Percentiles rank a stretch among this genome's conserved stretches.
Conservation (phyloP, 37 sponge, comb jelly and placozoan species). For the Trichoplax adhaerens region DNA sequence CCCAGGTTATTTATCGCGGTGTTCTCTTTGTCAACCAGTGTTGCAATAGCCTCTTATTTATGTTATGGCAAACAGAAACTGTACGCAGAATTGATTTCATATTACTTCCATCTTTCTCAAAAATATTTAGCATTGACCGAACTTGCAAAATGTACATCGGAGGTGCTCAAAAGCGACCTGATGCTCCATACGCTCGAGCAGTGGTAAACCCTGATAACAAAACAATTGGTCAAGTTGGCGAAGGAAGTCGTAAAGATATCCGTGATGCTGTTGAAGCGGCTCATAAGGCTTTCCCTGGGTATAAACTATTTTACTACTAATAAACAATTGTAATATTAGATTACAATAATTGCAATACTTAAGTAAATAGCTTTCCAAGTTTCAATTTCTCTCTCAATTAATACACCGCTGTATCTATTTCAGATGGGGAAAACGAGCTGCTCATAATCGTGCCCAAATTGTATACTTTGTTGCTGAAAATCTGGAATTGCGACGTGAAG, state of each 20-base stretch:
- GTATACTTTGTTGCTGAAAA: conserved; percentile 97
- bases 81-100: too few relatives aligned
- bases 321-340: neutral
- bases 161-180: conserved; percentile 81
- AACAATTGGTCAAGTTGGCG: conserved; percentile 71
- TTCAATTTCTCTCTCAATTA: neutral
- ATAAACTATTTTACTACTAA: neutral
- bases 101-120: too few relatives aligned
- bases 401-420: neutral
- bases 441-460: conserved; percentile 95
- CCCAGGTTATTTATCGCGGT: conserved; percentile 29
- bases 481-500: conserved; percentile 63
- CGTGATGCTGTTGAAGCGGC: conserved; percentile 96
- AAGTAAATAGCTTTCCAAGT: neutral
- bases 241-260: conserved; percentile 93
- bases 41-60: too few relatives aligned
- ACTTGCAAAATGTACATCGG: conserved; percentile 94
- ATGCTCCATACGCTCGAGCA: conserved; percentile 65
- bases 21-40: too few relatives aligned
- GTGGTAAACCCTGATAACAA: conserved; percentile 42
- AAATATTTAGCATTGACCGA: conserved; percentile 48
- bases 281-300: conserved; percentile 88
- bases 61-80: too few relatives aligned
- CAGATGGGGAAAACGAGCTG: conserved; percentile 92
- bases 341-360: neutral